Evolutionary conservation across 2,113 vertebrate genomes (phyloP).

Genomic region (Agelaius phoeniceus): DNA sequence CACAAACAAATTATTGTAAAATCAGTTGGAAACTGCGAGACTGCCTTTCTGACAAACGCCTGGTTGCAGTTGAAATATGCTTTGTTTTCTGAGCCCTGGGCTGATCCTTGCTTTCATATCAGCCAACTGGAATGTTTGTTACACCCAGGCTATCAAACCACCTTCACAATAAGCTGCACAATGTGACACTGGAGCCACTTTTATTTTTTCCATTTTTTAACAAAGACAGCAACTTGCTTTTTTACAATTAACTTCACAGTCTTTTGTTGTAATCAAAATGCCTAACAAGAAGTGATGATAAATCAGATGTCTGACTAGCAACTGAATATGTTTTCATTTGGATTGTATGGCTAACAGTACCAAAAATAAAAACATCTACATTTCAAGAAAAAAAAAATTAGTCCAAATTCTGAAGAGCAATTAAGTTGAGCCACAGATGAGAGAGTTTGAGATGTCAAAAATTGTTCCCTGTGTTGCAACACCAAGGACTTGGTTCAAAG

Average conservation of each 20-base stretch:
- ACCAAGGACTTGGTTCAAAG: background rate
- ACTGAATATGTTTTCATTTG: background rate
- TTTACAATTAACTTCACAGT: background rate
- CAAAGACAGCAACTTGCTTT: conserved; percentile 11
- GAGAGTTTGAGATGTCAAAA: background rate
- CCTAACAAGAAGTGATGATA: background rate
- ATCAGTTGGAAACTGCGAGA: background rate
- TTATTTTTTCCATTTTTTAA: conserved; percentile 16
- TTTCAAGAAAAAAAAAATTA: background rate
- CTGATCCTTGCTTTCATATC: conserved; percentile 1
- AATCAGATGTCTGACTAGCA: background rate
- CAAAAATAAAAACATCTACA: background rate
- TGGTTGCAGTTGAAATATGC: background rate
- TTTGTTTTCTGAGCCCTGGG: conserved; percentile 21
- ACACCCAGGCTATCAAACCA: background rate
- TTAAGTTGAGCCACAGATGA: background rate
- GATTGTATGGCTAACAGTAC: background rate
- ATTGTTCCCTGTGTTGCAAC: background rate
- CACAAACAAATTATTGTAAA: background rate
- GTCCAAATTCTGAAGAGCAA: background rate
- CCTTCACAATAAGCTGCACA: background rate
- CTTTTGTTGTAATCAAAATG: background rate
- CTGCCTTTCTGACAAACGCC: background rate
- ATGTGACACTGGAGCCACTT: background rate
- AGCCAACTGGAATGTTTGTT: conserved; percentile 15